Conservation (phyloP, 2,113 vertebrate species). For the western clawed frog (Xenopus tropicalis) region UCB_Xtro_10.0 CM004443.2:143196001-143196500, state of each 20-base stretch:
- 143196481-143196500: background rate
- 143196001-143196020: background rate
- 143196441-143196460: background rate
- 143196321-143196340: background rate
- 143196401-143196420: background rate
- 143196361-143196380: background rate
- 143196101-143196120: background rate
- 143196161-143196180: background rate
- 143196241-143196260: background rate
- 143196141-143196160: background rate
- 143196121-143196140: background rate
- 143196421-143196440: background rate
- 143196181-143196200: background rate
- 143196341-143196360: background rate
- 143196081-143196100: background rate
- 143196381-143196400: background rate
- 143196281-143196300: background rate
- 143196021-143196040: background rate
- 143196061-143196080: background rate
- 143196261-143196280: background rate
- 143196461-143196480: background rate
- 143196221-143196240: background rate
- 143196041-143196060: background rate
- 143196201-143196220: background rate
- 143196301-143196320: background rate